Conservation (phyloP, 2,888 invertebrate genomes). For the Cantharis rufa region DNA sequence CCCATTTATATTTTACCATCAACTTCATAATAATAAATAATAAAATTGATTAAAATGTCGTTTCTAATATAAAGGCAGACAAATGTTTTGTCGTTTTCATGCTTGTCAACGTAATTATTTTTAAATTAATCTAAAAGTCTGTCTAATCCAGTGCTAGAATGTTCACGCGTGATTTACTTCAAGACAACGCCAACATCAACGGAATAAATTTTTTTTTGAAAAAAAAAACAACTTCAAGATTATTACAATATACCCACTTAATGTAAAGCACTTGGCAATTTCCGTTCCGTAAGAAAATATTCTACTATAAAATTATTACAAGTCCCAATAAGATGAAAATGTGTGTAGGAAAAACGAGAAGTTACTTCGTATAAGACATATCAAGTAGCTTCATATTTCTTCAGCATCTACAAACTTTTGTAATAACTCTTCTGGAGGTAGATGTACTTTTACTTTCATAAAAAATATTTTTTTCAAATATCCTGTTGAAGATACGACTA, state of each 20-base stretch:
- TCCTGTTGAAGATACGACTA: conserved; percentile 13
- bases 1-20: neutral
- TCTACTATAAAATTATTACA: conserved; percentile 12
- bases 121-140: neutral
- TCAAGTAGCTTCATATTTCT: conserved; percentile 43
- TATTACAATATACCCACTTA: neutral
- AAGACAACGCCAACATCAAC: neutral
- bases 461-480: conserved; percentile 16
- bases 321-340: conserved; percentile 16
- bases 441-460: conserved; percentile 18
- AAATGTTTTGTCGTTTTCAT: neutral
- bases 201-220: neutral
- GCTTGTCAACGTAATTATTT: neutral
- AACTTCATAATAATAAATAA: neutral
- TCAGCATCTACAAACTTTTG: conserved; percentile 38
- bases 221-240: neutral
- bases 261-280: neutral
- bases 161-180: neutral
- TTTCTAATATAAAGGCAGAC: neutral
- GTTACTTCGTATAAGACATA: conserved; percentile 39
- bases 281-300: neutral
- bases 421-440: conserved; percentile 36
- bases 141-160: neutral
- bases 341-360: conserved; percentile 31
- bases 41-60: neutral